phyloP scores from a whole-genome alignment of 1,140 invertebrate species.

The Elymnias hypermnestra region DNA sequence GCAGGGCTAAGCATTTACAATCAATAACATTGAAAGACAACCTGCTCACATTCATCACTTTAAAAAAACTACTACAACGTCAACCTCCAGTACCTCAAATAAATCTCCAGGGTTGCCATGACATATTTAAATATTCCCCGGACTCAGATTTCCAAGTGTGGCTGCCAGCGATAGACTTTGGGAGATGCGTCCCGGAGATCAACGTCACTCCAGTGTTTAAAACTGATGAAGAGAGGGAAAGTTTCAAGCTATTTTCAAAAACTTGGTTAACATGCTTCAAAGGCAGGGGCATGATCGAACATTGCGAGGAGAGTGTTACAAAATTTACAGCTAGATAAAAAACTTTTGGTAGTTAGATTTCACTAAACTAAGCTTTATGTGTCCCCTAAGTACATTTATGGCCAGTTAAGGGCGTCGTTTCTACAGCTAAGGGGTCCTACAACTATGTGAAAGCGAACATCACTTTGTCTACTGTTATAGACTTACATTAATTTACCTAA shows the following conservation, averaged over 20 bases:
- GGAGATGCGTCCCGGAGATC: conserved; percentile 61
- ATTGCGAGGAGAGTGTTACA: conserved; percentile 54
- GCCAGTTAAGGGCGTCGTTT: too few species aligned
- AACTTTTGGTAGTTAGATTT: too few species aligned
- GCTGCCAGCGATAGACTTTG: conserved; percentile 60
- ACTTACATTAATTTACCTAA: too few species aligned
- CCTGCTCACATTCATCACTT: conserved; percentile 59
- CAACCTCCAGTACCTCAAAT: conserved; percentile 66
- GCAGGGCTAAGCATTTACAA: conserved; percentile 60
- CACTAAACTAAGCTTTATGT: too few species aligned
- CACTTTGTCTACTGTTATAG: too few species aligned
- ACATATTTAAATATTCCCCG: conserved; percentile 71
- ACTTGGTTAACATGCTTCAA: conserved; percentile 66
- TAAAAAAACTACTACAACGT: conserved; percentile 69
- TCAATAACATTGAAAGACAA: conserved; percentile 59
- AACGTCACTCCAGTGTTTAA: conserved; percentile 53
- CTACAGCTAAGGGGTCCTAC: too few species aligned
- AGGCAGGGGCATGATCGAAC: conserved; percentile 61
- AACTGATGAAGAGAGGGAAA: conserved; percentile 55
- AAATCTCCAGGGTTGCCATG: conserved; percentile 63
- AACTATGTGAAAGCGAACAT: too few species aligned
- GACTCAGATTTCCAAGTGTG: conserved; percentile 68
- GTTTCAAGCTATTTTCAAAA: conserved; percentile 60
- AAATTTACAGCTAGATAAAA: conserved; percentile 61
- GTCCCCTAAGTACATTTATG: too few species aligned